Conservation (phyloP, 2,797 vertebrate genomes). For the Notoglanidium macrostoma region DNA sequence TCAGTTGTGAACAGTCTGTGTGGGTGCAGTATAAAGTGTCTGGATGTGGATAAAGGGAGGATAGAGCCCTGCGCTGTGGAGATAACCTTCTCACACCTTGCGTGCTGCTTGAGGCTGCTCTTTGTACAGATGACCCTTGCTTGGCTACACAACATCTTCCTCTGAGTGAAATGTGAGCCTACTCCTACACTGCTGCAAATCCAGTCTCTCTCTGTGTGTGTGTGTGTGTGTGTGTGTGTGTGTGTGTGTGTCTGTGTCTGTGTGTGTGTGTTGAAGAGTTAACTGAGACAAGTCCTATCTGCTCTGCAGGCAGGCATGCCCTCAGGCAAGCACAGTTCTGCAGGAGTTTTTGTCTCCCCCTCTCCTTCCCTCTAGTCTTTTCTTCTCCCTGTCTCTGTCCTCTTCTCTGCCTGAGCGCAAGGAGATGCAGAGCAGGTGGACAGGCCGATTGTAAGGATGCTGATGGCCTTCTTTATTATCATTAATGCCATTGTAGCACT, state of each 20-base stretch:
- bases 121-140: conserved; percentile 60
- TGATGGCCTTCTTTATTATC: conserved; percentile 48
- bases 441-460: conserved; percentile 43
- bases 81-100: conserved; percentile 61
- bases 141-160: conserved; percentile 47
- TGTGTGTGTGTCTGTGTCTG: conserved; percentile 2
- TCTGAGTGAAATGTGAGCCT: conserved; percentile 58
- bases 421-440: conserved; percentile 54
- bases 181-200: conserved; percentile 63
- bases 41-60: conserved; percentile 48
- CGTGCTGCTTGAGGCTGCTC: conserved; percentile 50
- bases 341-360: conserved; percentile 55
- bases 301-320: conserved; percentile 64
- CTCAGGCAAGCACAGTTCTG: conserved; percentile 61
- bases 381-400: conserved; percentile 37
- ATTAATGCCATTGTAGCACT: conserved; percentile 42
- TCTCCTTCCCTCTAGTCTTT: conserved; percentile 18
- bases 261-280: conserved; percentile 25
- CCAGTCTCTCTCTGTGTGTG: conserved; percentile 54
- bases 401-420: conserved; percentile 27
- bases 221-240: conserved; percentile 30
- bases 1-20: conserved; percentile 39
- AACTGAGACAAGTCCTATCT: conserved; percentile 58
- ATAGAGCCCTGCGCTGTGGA: conserved; percentile 51
- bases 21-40: conserved; percentile 47